Evolutionary conservation across 2,888 invertebrate species (phyloP), one percentile per base, ranked within the genome.

Genomic region (Selenia dentaria): DNA sequence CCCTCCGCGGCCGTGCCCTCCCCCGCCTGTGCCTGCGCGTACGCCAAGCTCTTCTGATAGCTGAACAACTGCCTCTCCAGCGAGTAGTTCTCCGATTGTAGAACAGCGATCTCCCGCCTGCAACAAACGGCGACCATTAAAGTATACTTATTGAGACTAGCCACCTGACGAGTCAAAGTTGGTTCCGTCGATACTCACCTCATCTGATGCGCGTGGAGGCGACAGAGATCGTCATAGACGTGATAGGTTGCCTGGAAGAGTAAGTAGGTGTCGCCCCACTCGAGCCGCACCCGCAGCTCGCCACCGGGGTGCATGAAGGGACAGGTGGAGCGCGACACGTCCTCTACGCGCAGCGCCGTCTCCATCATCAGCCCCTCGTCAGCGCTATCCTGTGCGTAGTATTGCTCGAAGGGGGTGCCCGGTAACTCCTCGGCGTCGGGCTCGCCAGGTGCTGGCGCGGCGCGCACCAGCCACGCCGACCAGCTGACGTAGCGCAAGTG

Each of bases 281-380:
- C 96, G 35, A 96, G 92, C 58, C 96, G 94, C 13, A 96, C 93
- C 10, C 94, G 92, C 35, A 96, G 87, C 62, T 94, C 94, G 34
- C 94, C 94, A 54, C 95, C 94, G 46, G 94, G 92, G 54, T 95
- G 94, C 60, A 95, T 78, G 73, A 93, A 95, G 31, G 94, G 92
- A 75, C 94, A 94, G 40, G 92, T 92, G 12, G 94, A 89, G 46
- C 94, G 93, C 64, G 95, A 88, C 39, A 93, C 83, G 82, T 95
- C 95, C 70, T 94, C 94, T 13, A 95, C 94, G 8, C 94, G 92
- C 28, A 96, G 90, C 58, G 94, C 93, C 3, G 96, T 96, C 75
- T 95, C 95, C 94, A 96, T 95, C 77, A 95, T 94, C 53, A 95
- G 94, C 3, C 96, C 96, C 66, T 96, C 95, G 73, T 96, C 96